Base-by-base conservation (phyloP, 2,888 invertebrate genomes). In the Trachelus iudaicus region DNA sequence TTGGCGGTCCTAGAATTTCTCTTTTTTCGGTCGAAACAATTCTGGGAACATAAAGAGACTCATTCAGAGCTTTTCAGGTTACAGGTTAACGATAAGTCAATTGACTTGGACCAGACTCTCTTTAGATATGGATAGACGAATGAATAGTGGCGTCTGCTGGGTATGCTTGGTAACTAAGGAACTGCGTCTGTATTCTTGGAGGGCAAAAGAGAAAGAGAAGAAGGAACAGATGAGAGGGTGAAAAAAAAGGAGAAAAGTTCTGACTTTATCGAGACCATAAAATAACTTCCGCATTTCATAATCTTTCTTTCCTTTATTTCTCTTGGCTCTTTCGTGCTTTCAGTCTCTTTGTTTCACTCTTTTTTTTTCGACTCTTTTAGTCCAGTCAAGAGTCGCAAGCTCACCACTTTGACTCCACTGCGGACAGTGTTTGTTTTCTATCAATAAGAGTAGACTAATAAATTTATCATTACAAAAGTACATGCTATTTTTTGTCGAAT, bases 261-360 rank as follows among this genome's bases (percentile, higher is more conserved):
- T 56, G 56, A 56, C 56, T 56, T 56, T 56, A 56, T 56, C 56
- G 56, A 56, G 56, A 23, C 9, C 56, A 56, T 56, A 56, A 56
- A 56, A 56, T 56, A 56, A 56, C 56, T 56, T 56, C 23, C 80
- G 37, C 40, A 77, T 71, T 71, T 71, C 74, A 75, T 79, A 80
- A 83, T 84, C 81, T 82, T 84, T 81, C 78, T 73, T 78, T 81
- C 80, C 79, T 81, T 82, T 77, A 68, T 23, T 74, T 56, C 35
- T 69, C 69, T 37, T 56, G 12, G 30, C 37, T 76, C 56, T 56
- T 23, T 56, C 56, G 56, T 15, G 40, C 40, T 40, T 40, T 40
- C 40, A 40, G 56, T 23, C 9, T 56, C 56, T 56, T 56, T 23
- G 23, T 56, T 56, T 56, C 23, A 56, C 9, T 34, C 75, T 68